phyloP scores from a whole-genome alignment of 2,113 vertebrate species.

The Chlamydotis undulata region DNA sequence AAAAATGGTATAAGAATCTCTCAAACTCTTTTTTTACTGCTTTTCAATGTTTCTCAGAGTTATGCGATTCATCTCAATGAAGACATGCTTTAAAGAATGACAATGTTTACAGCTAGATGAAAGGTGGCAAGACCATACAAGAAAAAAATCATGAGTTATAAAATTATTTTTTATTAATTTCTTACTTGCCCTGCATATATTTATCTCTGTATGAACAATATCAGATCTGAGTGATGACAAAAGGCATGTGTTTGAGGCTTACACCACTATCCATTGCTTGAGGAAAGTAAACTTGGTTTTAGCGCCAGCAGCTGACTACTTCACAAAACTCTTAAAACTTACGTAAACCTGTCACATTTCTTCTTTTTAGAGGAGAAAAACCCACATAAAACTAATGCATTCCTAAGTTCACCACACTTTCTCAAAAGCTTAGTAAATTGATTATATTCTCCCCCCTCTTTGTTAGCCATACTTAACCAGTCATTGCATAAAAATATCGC shows the following conservation, averaged over 20 bases:
- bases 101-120: background rate
- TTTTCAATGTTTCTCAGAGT: background rate
- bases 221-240: background rate
- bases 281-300: background rate
- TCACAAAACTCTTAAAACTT: background rate
- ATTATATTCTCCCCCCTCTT: background rate
- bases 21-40: background rate
- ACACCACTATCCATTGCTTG: background rate
- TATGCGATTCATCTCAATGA: background rate
- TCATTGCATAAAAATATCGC: slow-evolving; percentile 8
- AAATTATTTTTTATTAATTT: background rate
- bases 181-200: background rate
- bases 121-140: background rate
- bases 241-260: background rate
- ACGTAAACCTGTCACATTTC: background rate
- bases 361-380: background rate
- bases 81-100: background rate
- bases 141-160: background rate
- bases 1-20: background rate
- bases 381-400: background rate
- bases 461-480: background rate
- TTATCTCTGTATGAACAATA: background rate
- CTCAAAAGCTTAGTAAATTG: slow-evolving; percentile 28
- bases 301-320: background rate
- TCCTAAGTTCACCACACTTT: background rate